These are phyloP conservation scores for Drosophila incognita DNA, from an alignment of 2,888 invertebrate genomes.

Conservation along the genomic window DNA sequence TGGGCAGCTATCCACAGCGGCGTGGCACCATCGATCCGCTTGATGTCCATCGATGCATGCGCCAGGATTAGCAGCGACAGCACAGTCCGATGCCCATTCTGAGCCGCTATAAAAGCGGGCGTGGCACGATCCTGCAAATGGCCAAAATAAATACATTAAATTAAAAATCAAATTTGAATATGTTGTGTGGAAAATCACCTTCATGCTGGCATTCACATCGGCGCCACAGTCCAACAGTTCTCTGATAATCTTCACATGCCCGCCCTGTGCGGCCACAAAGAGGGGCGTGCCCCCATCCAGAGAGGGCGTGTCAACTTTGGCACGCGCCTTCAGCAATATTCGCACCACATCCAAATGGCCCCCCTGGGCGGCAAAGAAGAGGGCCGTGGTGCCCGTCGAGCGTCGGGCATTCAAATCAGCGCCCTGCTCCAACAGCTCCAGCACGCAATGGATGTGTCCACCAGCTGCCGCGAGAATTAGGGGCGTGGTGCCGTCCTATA, in stretches of 20 bases:
- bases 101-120: slow-evolving; percentile 96
- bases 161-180: neutral
- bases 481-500: slow-evolving; percentile 96
- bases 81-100: slow-evolving; percentile 95
- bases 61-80: slow-evolving; percentile 89
- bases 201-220: slow-evolving; percentile 92
- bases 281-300: slow-evolving; percentile 97
- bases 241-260: slow-evolving; percentile 94
- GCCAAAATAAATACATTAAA: neutral
- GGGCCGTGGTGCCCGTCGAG: slow-evolving; percentile 95
- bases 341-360: slow-evolving; percentile 94
- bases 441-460: slow-evolving; percentile 94
- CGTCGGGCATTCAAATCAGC: slow-evolving; percentile 94
- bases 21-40: slow-evolving; percentile 93
- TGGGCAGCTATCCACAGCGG: slow-evolving; percentile 98
- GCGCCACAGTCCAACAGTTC: slow-evolving; percentile 93
- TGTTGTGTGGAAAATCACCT: slow-evolving; percentile 86
- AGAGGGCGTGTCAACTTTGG: slow-evolving; percentile 91
- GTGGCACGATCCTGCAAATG: slow-evolving; percentile 93
- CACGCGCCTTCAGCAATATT: slow-evolving; percentile 91
- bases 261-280: slow-evolving; percentile 96
- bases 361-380: slow-evolving; percentile 97
- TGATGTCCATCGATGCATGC: slow-evolving; percentile 90
- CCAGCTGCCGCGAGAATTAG: slow-evolving; percentile 96
- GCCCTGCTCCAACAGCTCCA: slow-evolving; percentile 94